Evolutionary conservation across 2,797 vertebrate species (phyloP), one percentile per base, ranked within the genome.

Genomic region (Sebastes melanostomus): DNA sequence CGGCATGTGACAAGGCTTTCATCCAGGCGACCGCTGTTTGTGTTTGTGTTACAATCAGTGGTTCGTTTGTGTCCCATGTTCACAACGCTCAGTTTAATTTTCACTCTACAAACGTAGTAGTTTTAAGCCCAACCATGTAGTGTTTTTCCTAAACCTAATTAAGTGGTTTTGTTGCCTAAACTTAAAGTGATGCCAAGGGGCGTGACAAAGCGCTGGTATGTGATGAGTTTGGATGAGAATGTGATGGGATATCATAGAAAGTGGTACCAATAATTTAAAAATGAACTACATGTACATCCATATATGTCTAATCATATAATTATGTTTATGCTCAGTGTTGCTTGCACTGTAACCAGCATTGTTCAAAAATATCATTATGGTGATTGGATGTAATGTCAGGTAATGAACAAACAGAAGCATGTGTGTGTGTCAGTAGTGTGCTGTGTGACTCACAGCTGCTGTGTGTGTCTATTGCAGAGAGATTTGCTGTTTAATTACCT

Each of bases 401-500:
- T 70, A 78, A 79, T 85, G 75, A 82, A 74, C 30, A 81, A 78
- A 72, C 62, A 77, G 22, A 69, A 61, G 34, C 6, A 1, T 50
- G n/a, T 34, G 38, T 73, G 22, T 66, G 54, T 66, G 30, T 80
- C 29, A 55, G 55, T 24, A 18, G 67, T 66, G 55, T 46, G 52
- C 27, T 67, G 38, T 46, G 34, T 34, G 59, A 56, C 58, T 72
- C 38, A 58, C 82, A 80, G 71, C 61, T 83, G 79, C 72, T 67
- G 18, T 73, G 42, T 82, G 72, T 82, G 67, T 86, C 60, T 86
- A 20, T 56, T 67, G 80, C 77, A 74, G 72, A 81, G 78, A 58
- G 73, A 78, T 82, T 60, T 85, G 75, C 67, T 84, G 90, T 90
- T 90, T 91, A 93, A 94, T 93, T 93, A 94, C 88, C 84, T 87